These are phyloP conservation scores for Gibbula magus DNA, from an alignment of 2,888 invertebrate genomes.

Conservation along the genomic window DNA sequence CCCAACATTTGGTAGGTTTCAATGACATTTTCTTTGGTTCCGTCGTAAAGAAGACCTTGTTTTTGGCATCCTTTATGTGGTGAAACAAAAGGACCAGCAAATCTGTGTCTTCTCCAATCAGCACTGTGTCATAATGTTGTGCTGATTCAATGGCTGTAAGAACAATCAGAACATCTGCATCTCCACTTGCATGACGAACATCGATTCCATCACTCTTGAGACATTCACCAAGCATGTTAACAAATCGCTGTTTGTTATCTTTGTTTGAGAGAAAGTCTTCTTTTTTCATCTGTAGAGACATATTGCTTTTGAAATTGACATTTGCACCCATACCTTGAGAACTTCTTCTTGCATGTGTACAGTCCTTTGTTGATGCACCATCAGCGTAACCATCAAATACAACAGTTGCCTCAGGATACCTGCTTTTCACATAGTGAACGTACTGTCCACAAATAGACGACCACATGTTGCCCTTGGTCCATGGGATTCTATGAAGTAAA, in stretches of 20 bases:
- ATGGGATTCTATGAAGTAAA: constrained; percentile 7
- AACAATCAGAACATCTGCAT: no score
- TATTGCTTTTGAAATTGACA: constrained; percentile 27
- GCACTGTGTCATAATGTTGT: background rate
- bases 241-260: constrained; percentile 13
- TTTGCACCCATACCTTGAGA: background rate
- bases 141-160: no score
- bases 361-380: constrained; percentile 31
- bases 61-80: background rate
- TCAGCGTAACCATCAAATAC: constrained; percentile 36
- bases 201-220: background rate
- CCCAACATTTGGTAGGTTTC: no score
- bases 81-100: constrained; percentile 27
- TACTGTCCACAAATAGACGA: background rate
- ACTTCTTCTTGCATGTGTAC: constrained; percentile 26
- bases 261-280: constrained; percentile 31
- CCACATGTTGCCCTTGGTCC: background rate
- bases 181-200: no score
- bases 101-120: constrained; percentile 38
- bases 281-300: constrained; percentile 34
- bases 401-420: constrained; percentile 17
- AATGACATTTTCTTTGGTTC: no score
- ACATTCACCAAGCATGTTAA: background rate
- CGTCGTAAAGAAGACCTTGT: constrained; percentile 5
- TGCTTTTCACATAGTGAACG: no score